Evolutionary conservation across 2,888 invertebrate species (phyloP), one percentile per base, ranked within the genome.

Genomic region (Dermolepida albohirtum): DNA sequence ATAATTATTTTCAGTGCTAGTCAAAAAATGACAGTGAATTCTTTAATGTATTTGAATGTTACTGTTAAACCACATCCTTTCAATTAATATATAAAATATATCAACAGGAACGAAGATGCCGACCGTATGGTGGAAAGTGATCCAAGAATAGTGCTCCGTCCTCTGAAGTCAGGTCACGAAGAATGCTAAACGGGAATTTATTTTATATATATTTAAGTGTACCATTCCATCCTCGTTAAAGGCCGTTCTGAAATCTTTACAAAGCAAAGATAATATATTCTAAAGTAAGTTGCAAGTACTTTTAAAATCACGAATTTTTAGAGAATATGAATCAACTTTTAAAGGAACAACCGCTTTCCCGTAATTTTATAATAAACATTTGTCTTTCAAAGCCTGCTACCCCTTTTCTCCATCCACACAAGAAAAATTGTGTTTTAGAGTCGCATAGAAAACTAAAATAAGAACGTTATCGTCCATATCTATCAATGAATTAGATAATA

Each of bases 121-220:
- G 91, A 92, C 80, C 88, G 91, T 74, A 91, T 92, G 90, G 84
- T 91, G 74, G 91, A 91, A 79, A 88, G 89, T 34, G 89, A 91
- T 79, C 91, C 91, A 63, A 82, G 89, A 76, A 89, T 89, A 76
- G 88, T 89, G 29, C 81, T 89, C 55, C 85, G 88, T 75, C 90
- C 91, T 17, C 85, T 90, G 72, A 90, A 90, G 81, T 76, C 79
- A 47, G 84, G 86, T 71, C 85, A 86, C 62, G 87, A 87, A 78
- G 88, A 87, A 75, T 86, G 86, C 72, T 79, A 78, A 78, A 34
- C 6, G 43, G 14, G 11, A 16, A 49, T 22, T n/a, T 16, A 34
- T 29, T 62, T 11, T 6, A 41, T 6, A 8, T 29, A 39, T 22
- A 49, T 12, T 16, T 43, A 44, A n/a, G 11, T 12, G 44, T 29